Conservation (phyloP, 1,140 invertebrate species). For the Pentalonia nigronervosa region DNA sequence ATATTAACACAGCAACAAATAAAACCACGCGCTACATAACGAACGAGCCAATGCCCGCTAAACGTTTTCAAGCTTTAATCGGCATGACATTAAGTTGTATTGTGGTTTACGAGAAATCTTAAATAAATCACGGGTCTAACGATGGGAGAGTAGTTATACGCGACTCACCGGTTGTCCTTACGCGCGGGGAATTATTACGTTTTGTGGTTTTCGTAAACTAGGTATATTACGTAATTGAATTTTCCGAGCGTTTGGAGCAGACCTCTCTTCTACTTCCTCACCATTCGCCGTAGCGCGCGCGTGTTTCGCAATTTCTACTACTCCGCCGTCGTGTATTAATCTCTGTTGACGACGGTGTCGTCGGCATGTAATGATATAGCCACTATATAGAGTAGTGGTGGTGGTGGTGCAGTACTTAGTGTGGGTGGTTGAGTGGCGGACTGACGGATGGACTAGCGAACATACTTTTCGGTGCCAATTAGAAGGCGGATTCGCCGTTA, state of each 20-base stretch:
- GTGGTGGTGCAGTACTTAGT: neutral
- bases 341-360: neutral
- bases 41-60: neutral
- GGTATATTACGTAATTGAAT: conserved; percentile 32
- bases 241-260: neutral
- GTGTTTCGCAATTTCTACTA: neutral
- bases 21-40: neutral
- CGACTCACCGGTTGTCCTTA: neutral
- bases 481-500: neutral
- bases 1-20: neutral
- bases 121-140: neutral
- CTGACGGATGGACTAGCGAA: neutral
- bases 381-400: neutral
- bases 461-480: conserved; percentile 27
- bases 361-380: neutral
- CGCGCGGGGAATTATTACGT: neutral
- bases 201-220: conserved; percentile 36
- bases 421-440: neutral
- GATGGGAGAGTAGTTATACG: neutral
- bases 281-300: neutral
- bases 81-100: neutral
- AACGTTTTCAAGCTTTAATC: conserved; percentile 10
- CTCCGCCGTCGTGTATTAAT: neutral
- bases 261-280: neutral
- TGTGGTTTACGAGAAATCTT: neutral